A percentile compares a stretch with the other conserved stretches of the same genome.
These are phyloP conservation scores for Leptothorax acervorum DNA, from an alignment of 2,888 invertebrate genomes.

Conservation along the genomic window DNA sequence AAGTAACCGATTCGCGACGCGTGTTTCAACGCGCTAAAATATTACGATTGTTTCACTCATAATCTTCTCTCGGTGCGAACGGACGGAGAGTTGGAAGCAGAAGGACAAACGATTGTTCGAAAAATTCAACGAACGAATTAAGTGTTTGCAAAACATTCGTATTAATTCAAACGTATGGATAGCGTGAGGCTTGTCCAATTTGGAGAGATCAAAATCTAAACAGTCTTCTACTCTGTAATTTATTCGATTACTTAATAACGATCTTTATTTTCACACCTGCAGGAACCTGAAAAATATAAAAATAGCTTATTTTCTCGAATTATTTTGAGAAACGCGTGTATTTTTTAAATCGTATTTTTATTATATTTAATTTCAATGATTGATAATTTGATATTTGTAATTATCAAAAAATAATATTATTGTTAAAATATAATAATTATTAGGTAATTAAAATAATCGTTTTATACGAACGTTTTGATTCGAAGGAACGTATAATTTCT, in stretches of 20 bases:
- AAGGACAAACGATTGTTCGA: background rate
- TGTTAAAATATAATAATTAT: no score
- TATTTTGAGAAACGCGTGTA: background rate
- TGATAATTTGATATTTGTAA: no score
- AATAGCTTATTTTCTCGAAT: background rate
- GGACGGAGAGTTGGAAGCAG: slow-evolving; percentile 18
- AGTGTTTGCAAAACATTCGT: background rate
- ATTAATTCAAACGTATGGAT: background rate
- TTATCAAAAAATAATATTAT: no score
- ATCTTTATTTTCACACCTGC: background rate
- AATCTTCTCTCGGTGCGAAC: background rate
- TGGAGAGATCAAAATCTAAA: background rate
- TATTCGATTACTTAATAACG: background rate
- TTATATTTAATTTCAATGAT: no score
- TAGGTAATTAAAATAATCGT: no score
- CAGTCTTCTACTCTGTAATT: background rate
- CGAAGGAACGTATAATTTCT: no score
- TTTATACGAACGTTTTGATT: no score
- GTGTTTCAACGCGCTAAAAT: background rate
- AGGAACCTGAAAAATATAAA: background rate
- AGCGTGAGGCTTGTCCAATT: background rate
- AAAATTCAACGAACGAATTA: slow-evolving; percentile 6
- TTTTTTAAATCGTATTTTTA: no score
- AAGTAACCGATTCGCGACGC: background rate
- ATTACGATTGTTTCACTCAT: background rate